Base-by-base conservation (phyloP, 2,113 vertebrate genomes). In the Lamprotornis superbus region DNA sequence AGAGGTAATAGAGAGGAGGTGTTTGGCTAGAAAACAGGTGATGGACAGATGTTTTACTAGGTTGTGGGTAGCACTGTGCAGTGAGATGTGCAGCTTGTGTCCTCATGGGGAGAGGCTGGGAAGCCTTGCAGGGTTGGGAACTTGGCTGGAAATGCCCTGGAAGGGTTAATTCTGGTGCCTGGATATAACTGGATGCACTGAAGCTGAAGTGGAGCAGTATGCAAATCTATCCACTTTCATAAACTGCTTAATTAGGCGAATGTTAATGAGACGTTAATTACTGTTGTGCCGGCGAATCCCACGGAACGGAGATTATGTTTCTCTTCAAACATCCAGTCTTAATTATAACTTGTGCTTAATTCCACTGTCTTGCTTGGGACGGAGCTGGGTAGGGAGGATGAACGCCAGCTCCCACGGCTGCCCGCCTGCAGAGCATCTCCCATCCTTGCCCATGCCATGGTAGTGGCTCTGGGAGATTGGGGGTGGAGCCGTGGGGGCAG, bases 231-330 rank as follows among this genome's bases (percentile, higher is more conserved):
- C 97, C 97, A 96, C 96, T 98, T 98, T 98, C 97, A 97, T 98
- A 98, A 98, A 98, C 97, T 98, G 98, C 98, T 98, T 98, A 98
- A 98, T 98, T 98, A 98, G 97, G 97, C 95, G 83, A 98, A 98
- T 98, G 98, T 98, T 98, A 98, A 98, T 98, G 98, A 98, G 98
- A 98, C 96, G 97, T 98, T 98, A 98, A 98, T 98, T 98, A 98
- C 98, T 98, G 97, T 98, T 98, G 98, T 98, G 98, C 98, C 96
- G 91, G 94, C 52, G 67, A 97, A 98, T 98, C 97, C 97, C 98
- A 97, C 96, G 68, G 97, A 98, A 98, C 28, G 40, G 97, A 98
- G 97, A 98, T 98, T 98, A 97, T 98, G 97, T 98, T 98, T 98
- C 97, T 98, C 98, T 98, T 98, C 97, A 98, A 98, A 98, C 98